Conservation (phyloP, 37 sponge, comb jelly and placozoan genomes). For the Ephydatia muelleri region DNA sequence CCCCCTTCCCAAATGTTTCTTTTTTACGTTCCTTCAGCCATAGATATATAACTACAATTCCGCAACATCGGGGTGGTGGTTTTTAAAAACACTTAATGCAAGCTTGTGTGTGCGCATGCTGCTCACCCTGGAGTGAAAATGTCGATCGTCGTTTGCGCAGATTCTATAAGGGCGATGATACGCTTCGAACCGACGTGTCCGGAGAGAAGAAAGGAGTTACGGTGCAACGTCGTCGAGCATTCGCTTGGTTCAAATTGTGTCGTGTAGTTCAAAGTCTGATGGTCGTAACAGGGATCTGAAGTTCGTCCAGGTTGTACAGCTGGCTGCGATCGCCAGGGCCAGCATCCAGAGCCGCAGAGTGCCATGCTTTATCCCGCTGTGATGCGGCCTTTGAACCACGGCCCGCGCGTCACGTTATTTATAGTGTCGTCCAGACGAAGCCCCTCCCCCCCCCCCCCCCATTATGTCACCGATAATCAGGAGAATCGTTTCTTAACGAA, state of each 20-base stretch:
- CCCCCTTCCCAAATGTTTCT: background rate
- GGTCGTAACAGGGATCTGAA: slow-evolving; percentile 65
- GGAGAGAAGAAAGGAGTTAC: slow-evolving; percentile 93
- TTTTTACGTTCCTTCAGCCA: background rate
- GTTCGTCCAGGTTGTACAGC: background rate
- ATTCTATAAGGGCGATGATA: slow-evolving; percentile 74
- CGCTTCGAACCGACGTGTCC: slow-evolving; percentile 69
- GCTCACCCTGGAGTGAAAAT: slow-evolving; percentile 78
- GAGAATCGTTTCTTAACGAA: too few relatives aligned
- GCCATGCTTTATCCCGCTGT: background rate
- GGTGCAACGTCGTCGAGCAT: slow-evolving; percentile 50
- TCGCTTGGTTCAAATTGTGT: slow-evolving; percentile 35
- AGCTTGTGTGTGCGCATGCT: too few relatives aligned
- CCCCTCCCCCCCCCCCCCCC: too few relatives aligned
- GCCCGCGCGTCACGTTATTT: too few relatives aligned
- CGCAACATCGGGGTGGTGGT: too few relatives aligned
- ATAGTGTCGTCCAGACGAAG: too few relatives aligned
- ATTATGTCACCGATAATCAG: too few relatives aligned
- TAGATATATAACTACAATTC: too few relatives aligned
- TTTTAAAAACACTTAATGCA: too few relatives aligned
- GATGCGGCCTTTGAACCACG: background rate
- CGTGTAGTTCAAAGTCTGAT: slow-evolving; percentile 70
- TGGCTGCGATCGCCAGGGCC: background rate
- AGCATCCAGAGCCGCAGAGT: background rate
- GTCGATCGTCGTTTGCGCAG: slow-evolving; percentile 68